Evolutionary conservation across 2,888 invertebrate genomes (phyloP).

Genomic region (Formica aserva): DNA sequence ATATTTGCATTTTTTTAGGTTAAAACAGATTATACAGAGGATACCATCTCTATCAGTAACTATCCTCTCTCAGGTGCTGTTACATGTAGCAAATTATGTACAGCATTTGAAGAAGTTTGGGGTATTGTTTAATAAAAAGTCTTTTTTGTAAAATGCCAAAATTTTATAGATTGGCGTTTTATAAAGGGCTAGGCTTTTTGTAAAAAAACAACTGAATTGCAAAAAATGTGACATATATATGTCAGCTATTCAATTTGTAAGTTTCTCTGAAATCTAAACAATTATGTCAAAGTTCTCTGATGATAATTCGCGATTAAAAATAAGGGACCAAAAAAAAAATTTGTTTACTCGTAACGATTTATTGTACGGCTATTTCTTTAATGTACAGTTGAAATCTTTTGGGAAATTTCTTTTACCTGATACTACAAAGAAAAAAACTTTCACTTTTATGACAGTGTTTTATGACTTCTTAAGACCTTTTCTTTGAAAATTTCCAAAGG

Average conservation of each 20-base stretch:
- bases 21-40: constrained; percentile 94
- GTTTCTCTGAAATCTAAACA: not conserved
- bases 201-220: not conserved
- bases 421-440: not conserved
- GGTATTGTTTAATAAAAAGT: constrained; percentile 86
- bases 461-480: too few relatives aligned
- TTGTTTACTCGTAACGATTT: too few relatives aligned
- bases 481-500: too few relatives aligned
- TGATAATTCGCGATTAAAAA: not conserved
- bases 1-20: constrained; percentile 85
- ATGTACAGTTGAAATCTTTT: not conserved
- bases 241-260: not conserved
- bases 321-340: too few relatives aligned
- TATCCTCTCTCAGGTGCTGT: constrained; percentile 98
- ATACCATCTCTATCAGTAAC: constrained; percentile 96
- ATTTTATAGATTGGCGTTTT: not conserved
- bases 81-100: constrained; percentile 97
- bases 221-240: not conserved
- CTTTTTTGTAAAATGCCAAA: not conserved
- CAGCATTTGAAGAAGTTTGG: constrained; percentile 98
- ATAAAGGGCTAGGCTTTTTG: not conserved
- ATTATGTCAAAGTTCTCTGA: not conserved
- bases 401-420: not conserved
- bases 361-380: not conserved
- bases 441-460: too few relatives aligned